A percentile compares a stretch with the other conserved stretches of the same genome.
These are phyloP conservation scores for Mantis religiosa DNA, from an alignment of 2,888 invertebrate genomes.

Conservation along the genomic window DNA sequence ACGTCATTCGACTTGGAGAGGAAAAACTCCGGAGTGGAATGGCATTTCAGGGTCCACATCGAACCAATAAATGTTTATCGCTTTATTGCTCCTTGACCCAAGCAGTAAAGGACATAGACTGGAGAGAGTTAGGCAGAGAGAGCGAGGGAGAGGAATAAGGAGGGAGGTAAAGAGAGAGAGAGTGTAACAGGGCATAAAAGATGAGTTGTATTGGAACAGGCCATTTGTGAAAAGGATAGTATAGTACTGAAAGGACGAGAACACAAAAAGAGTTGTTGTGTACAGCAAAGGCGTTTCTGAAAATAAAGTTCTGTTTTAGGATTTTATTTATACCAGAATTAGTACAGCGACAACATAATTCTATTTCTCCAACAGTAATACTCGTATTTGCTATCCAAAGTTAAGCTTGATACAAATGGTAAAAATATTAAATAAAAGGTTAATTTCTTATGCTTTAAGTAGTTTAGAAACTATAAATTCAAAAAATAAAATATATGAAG, in stretches of 20 bases:
- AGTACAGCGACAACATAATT: too few relatives aligned
- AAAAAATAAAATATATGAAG: too few relatives aligned
- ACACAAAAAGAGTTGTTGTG: not conserved
- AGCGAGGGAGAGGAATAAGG: not conserved
- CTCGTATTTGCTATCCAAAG: too few relatives aligned
- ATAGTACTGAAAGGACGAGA: not conserved
- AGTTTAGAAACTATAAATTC: too few relatives aligned
- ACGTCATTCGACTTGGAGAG: not conserved
- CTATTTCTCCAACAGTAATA: too few relatives aligned
- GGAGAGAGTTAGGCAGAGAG: not conserved
- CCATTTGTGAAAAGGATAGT: not conserved
- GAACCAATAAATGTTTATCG: not conserved
- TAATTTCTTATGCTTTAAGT: too few relatives aligned
- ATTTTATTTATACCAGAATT: too few relatives aligned
- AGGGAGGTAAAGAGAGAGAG: too few relatives aligned
- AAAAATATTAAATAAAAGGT: too few relatives aligned
- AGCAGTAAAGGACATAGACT: not conserved
- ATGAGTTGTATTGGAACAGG: not conserved
- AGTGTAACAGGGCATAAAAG: not conserved
- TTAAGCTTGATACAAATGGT: too few relatives aligned
- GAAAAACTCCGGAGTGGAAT: not conserved
- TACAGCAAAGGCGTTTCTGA: too few relatives aligned
- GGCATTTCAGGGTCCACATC: not conserved
- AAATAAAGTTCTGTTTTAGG: too few relatives aligned
- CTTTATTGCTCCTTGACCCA: not conserved